phyloP scores from a whole-genome alignment of 2,113 vertebrate species.

The Toxotes jaculatrix region DNA sequence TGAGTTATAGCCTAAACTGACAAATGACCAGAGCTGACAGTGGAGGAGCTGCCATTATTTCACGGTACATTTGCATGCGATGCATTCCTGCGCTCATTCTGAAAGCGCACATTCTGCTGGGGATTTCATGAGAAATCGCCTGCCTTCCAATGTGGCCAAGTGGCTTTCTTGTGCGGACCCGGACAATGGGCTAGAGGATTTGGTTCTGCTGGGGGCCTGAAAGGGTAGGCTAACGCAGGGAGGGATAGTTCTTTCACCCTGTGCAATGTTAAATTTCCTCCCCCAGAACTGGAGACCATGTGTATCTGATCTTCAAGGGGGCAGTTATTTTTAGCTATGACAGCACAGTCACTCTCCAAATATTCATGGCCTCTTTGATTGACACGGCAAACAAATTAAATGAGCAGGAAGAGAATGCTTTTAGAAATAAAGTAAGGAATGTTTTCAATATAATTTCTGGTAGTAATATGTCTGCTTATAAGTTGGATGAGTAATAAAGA shows the following conservation, averaged over 20 bases:
- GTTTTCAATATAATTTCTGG: not conserved
- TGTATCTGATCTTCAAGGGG: constrained; percentile 44
- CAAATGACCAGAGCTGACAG: constrained; percentile 69
- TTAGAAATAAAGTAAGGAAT: not conserved
- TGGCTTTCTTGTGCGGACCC: constrained; percentile 48
- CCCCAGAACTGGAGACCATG: constrained; percentile 12
- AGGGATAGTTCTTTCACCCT: not conserved
- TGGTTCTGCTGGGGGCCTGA: constrained; percentile 54
- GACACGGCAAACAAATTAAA: not conserved
- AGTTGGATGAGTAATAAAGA: not conserved
- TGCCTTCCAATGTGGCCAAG: not conserved
- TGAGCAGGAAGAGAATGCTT: not conserved
- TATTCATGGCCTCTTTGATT: not conserved
- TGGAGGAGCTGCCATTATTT: constrained; percentile 59
- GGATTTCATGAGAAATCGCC: constrained; percentile 26
- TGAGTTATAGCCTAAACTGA: constrained; percentile 50
- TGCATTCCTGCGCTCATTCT: constrained; percentile 63
- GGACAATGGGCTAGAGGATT: constrained; percentile 59
- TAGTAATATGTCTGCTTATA: not conserved
- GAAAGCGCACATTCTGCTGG: constrained; percentile 58
- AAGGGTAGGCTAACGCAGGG: constrained; percentile 5
- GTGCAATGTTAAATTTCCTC: not conserved
- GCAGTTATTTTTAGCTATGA: constrained; percentile 61
- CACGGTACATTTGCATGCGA: constrained; percentile 67
- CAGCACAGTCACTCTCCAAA: constrained; percentile 18